These are phyloP conservation scores for Campylomormyrus numenius DNA, from an alignment of 2,113 vertebrate species.

Conservation along the genomic window DNA sequence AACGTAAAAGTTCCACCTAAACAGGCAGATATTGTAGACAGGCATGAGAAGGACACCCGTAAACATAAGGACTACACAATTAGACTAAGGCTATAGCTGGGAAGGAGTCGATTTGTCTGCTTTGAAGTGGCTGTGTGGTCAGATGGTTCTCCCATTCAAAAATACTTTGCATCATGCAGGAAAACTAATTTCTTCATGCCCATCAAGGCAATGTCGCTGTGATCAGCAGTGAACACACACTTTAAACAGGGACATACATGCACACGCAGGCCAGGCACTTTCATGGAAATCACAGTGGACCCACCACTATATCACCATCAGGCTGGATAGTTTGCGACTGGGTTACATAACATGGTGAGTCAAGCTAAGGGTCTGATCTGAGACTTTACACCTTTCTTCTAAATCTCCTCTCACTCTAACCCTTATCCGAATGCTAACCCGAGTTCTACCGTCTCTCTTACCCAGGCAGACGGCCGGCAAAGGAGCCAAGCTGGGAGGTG, in stretches of 20 bases:
- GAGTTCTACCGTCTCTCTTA: not conserved
- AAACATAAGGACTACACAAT: not conserved
- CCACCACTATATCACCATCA: not conserved
- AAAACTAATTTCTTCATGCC: not conserved
- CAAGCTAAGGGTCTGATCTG: not conserved
- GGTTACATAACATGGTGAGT: not conserved
- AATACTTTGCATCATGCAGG: conserved; percentile 1
- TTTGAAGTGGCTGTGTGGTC: not conserved
- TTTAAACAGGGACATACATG: not conserved
- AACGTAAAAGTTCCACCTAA: not conserved
- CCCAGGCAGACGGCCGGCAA: not conserved
- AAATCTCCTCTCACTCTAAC: not conserved
- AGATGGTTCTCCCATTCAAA: not conserved
- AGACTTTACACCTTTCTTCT: not conserved
- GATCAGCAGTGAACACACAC: not conserved
- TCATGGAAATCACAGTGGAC: not conserved
- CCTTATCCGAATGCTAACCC: not conserved
- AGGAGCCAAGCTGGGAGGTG: not conserved
- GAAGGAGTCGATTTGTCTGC: not conserved
- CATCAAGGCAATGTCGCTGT: not conserved
- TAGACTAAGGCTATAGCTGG: not conserved
- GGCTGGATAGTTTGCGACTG: not conserved
- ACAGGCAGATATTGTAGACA: not conserved
- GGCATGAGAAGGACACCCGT: not conserved
- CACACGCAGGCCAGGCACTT: not conserved